Conservation (phyloP, 2,113 vertebrate species). For the Xerus inauris region DNA sequence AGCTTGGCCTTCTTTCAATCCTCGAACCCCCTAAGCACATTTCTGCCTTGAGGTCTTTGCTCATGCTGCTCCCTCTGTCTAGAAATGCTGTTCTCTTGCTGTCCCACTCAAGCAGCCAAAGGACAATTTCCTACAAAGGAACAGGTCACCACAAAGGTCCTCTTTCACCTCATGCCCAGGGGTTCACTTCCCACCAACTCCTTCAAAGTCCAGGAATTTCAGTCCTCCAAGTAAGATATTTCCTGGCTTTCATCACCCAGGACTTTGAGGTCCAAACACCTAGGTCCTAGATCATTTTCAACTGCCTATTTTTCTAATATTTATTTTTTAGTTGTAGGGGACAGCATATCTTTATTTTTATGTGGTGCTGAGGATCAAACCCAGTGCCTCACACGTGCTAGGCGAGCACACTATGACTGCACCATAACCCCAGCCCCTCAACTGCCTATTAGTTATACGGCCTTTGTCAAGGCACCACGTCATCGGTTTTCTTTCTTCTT, state of each 20-base stretch:
- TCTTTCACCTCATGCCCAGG: neutral
- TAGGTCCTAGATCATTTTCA: neutral
- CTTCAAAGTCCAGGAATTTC: neutral
- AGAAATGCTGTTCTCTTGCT: neutral
- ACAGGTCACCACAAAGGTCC: neutral
- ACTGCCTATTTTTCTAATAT: too few species aligned
- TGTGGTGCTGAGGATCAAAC: too few species aligned
- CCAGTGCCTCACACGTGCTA: too few species aligned
- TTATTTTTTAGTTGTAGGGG: too few species aligned
- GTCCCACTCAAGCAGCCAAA: neutral
- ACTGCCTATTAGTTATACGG: neutral
- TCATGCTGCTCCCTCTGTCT: neutral
- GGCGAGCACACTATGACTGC: too few species aligned
- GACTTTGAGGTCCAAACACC: neutral
- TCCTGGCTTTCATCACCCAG: neutral
- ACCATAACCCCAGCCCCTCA: too few species aligned
- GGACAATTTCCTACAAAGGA: neutral
- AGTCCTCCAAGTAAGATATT: neutral
- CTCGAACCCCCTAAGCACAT: neutral
- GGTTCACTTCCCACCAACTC: neutral
- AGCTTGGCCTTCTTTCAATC: neutral
- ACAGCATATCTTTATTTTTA: too few species aligned
- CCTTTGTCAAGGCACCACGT: neutral
- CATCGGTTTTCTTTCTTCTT: constrained; percentile 10
- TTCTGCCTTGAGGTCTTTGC: neutral